These are phyloP conservation scores for Pimephales promelas DNA, from an alignment of 2,113 vertebrate genomes.

Conservation along the genomic window DNA sequence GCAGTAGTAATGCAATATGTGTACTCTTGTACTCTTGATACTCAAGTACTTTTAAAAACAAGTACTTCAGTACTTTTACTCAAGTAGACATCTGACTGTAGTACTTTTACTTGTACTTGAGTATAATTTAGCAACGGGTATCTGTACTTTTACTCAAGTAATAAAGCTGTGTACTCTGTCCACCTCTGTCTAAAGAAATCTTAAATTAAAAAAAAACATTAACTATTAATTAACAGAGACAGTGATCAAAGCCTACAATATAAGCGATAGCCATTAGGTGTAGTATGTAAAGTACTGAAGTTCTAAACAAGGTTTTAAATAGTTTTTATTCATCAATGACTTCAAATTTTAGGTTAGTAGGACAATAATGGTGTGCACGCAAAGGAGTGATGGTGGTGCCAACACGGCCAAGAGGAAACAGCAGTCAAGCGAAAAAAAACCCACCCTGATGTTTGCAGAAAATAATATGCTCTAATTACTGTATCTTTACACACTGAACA, in stretches of 20 bases:
- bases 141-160: no score
- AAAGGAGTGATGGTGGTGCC: slow-evolving; percentile 31
- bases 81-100: no score
- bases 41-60: no score
- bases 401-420: slow-evolving; percentile 51
- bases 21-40: no score
- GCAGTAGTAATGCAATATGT: no score
- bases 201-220: not conserved
- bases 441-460: slow-evolving; percentile 48
- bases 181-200: no score
- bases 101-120: no score
- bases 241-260: not conserved
- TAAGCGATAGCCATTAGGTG: not conserved
- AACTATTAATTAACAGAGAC: not conserved
- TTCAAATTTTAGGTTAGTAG: slow-evolving; percentile 32
- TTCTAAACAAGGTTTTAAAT: not conserved
- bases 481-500: slow-evolving; percentile 18
- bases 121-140: no score
- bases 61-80: no score
- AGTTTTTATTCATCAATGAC: not conserved
- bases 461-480: slow-evolving; percentile 46
- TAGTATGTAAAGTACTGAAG: not conserved
- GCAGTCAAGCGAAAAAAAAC: slow-evolving; percentile 25
- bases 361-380: slow-evolving; percentile 20
- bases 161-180: no score